A percentile compares a stretch with the other conserved stretches of the same genome.
phyloP scores from a whole-genome alignment of 2,797 vertebrate genomes.

The Diplodus sargus region DNA sequence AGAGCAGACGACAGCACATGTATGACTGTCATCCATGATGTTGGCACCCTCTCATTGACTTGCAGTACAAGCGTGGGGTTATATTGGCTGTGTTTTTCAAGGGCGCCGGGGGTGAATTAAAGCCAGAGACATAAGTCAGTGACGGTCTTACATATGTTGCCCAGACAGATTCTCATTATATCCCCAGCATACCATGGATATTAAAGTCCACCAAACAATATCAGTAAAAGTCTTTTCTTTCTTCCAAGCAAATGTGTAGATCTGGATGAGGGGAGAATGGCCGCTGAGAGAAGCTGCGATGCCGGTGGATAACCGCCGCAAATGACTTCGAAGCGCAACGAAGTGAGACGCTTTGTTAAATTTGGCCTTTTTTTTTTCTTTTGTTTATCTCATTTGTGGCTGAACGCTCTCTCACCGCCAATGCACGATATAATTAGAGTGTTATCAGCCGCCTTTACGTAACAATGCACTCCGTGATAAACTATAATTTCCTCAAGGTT shows the following conservation, averaged over 20 bases:
- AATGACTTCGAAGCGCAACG: not conserved
- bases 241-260: too few species aligned
- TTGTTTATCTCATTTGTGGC: not conserved
- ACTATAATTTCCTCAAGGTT: not conserved
- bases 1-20: slow-evolving; percentile 63
- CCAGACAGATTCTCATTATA: not conserved
- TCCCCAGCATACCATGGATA: too few species aligned
- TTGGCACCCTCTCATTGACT: slow-evolving; percentile 57
- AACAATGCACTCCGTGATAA: not conserved
- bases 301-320: not conserved
- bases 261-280: too few species aligned
- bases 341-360: not conserved
- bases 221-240: too few species aligned
- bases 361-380: not conserved
- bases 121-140: slow-evolving; percentile 26
- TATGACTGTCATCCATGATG: slow-evolving; percentile 49
- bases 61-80: slow-evolving; percentile 51
- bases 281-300: too few species aligned
- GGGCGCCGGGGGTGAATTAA: slow-evolving; percentile 40
- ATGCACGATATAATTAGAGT: not conserved
- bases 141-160: not conserved
- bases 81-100: slow-evolving; percentile 45
- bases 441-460: slow-evolving; percentile 1
- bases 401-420: not conserved
- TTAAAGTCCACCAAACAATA: too few species aligned